A percentile compares a stretch with the other conserved stretches of the same genome.
Conservation (phyloP, 1,140 invertebrate genomes). For the Microplitis demolitor region DNA sequence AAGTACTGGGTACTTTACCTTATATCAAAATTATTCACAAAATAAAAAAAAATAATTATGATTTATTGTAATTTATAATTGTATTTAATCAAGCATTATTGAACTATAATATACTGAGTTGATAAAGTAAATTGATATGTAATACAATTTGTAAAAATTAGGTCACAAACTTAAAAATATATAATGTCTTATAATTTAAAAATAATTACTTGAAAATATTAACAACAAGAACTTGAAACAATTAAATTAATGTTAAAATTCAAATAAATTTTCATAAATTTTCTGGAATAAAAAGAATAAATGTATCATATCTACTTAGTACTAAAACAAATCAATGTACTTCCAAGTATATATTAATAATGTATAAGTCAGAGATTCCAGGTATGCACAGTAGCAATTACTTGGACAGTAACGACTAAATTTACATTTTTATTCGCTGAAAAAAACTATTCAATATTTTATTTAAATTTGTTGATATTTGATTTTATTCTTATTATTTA, state of each 20-base stretch:
- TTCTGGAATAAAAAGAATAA: background rate
- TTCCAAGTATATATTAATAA: background rate
- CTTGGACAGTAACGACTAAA: background rate
- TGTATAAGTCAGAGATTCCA: background rate
- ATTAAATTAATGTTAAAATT: background rate
- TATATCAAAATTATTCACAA: no score
- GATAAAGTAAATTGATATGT: background rate
- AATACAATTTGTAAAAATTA: conserved; percentile 11
- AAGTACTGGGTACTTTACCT: no score
- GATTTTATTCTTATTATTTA: background rate
- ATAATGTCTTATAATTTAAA: background rate
- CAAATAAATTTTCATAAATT: no score
- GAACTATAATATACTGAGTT: background rate
- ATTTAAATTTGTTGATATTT: background rate
- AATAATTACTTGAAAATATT: background rate
- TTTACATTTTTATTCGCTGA: background rate
- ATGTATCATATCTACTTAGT: background rate
- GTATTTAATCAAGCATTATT: no score
- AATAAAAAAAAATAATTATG: no score
- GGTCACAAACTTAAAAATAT: background rate
- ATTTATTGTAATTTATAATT: no score
- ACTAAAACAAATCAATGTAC: background rate
- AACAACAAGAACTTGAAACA: background rate
- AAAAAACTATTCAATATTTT: background rate
- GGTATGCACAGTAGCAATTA: background rate